Evolutionary conservation across 2,888 invertebrate genomes (phyloP).

Genomic region (Chrysomela aeneicollis): DNA sequence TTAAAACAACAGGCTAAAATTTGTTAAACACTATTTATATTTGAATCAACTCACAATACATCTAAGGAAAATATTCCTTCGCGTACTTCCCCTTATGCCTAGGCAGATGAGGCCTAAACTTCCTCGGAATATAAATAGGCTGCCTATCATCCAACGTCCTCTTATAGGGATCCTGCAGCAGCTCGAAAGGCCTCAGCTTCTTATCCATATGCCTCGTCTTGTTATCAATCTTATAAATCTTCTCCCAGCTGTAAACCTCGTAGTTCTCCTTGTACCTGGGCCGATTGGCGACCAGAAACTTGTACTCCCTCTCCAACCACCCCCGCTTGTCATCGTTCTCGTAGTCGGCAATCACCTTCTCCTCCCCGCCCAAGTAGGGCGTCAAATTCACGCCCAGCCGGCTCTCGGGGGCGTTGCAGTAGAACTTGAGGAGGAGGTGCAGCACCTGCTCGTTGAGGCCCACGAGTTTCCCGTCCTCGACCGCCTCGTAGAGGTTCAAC

Average conservation of each 20-base stretch:
- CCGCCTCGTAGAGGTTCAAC: conserved; percentile 75
- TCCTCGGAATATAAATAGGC: conserved; percentile 75
- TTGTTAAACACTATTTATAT: neutral
- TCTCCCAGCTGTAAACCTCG: conserved; percentile 83
- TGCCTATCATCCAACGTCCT: conserved; percentile 73
- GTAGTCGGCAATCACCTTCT: conserved; percentile 72
- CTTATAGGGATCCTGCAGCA: conserved; percentile 68
- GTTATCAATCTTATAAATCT: conserved; percentile 78
- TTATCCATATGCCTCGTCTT: conserved; percentile 75
- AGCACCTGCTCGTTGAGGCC: conserved; percentile 85
- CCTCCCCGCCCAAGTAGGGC: conserved; percentile 74
- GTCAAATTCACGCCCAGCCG: conserved; percentile 70
- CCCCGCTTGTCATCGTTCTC: conserved; percentile 71
- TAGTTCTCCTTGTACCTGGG: conserved; percentile 69
- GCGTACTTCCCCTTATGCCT: conserved; percentile 70
- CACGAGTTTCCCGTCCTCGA: conserved; percentile 75
- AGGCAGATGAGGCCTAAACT: conserved; percentile 68
- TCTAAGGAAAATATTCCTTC: conserved; percentile 73
- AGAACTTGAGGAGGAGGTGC: conserved; percentile 76
- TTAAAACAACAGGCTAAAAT: neutral
- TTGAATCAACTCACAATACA: neutral
- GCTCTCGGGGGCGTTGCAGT: conserved; percentile 73
- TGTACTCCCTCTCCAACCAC: conserved; percentile 76
- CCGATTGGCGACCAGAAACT: conserved; percentile 74
- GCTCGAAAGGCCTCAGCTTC: conserved; percentile 75